Percentiles rank a stretch among this genome's conserved stretches.
Evolutionary conservation across 2,113 vertebrate species (phyloP).

Genomic region (Merops nubicus): DNA sequence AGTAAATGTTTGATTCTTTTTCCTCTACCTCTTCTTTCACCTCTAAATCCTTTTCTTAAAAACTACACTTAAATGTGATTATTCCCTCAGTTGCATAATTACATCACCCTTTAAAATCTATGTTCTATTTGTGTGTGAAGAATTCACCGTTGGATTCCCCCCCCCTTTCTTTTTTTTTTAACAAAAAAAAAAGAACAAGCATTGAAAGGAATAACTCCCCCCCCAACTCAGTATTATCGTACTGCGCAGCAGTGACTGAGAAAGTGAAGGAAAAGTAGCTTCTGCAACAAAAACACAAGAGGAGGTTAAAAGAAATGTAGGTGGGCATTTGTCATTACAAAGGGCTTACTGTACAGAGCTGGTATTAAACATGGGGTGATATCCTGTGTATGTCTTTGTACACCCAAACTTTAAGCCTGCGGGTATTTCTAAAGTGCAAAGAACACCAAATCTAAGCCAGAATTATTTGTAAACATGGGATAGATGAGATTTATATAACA

Average conservation of each 20-base stretch:
- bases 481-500: slow-evolving; percentile 37
- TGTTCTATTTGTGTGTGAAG: background rate
- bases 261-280: slow-evolving; percentile 7
- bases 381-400: slow-evolving; percentile 5
- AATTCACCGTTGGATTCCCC: slow-evolving; percentile 23
- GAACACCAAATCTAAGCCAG: slow-evolving; percentile 15
- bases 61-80: background rate
- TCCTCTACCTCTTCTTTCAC: background rate
- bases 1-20: background rate
- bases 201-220: background rate
- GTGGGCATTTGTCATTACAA: slow-evolving; percentile 10
- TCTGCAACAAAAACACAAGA: slow-evolving; percentile 22
- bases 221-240: background rate
- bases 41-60: background rate
- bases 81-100: background rate
- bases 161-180: background rate
- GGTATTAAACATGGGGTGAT: slow-evolving; percentile 11
- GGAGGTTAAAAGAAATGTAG: slow-evolving; percentile 35
- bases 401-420: slow-evolving; percentile 18
- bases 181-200: background rate
- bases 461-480: slow-evolving; percentile 63
- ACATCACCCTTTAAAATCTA: slow-evolving; percentile 6
- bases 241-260: background rate
- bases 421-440: slow-evolving; percentile 32
- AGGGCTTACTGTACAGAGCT: background rate